Conservation (phyloP, 1,140 invertebrate genomes). For the Drosophila persimilis region DNA sequence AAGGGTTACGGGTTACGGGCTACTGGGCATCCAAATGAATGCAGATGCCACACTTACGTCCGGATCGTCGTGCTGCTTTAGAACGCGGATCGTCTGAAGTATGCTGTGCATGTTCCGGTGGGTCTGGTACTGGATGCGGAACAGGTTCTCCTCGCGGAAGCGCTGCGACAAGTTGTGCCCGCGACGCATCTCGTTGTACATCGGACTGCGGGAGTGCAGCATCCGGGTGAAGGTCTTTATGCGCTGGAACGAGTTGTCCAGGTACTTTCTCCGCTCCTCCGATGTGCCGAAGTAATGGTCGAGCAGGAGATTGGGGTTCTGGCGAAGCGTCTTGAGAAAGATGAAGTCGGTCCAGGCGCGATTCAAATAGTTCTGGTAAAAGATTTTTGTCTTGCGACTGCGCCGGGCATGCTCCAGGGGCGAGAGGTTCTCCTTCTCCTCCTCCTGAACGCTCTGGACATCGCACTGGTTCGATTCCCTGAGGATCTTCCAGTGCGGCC, state of each 20-base stretch:
- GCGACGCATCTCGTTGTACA: conserved; percentile 59
- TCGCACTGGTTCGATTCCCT: conserved; percentile 61
- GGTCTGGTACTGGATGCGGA: conserved; percentile 74
- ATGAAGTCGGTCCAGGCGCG: conserved; percentile 67
- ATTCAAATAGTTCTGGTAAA: conserved; percentile 67
- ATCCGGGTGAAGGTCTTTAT: conserved; percentile 55
- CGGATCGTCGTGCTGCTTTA: conserved; percentile 44
- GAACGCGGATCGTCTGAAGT: conserved; percentile 42
- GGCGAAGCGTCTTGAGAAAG: conserved; percentile 58
- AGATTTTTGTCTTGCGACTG: conserved; percentile 62
- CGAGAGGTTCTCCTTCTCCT: conserved; percentile 42
- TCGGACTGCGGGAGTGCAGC: conserved; percentile 69
- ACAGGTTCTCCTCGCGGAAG: conserved; percentile 47
- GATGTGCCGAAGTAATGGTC: conserved; percentile 19
- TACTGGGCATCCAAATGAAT: not conserved
- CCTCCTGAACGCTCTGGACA: conserved; percentile 56
- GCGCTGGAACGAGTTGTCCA: conserved; percentile 23
- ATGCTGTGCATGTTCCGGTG: conserved; percentile 71
- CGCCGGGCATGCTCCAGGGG: conserved; percentile 59
- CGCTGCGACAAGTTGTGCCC: conserved; percentile 3
- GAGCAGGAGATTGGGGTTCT: conserved; percentile 37
- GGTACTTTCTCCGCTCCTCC: conserved; percentile 3
- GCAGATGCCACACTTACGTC: conserved; percentile 26
- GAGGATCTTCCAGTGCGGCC: conserved; percentile 52
- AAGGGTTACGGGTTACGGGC: no score